Conservation (phyloP, 2,888 invertebrate species). For the Tetragonula carbonaria region DNA sequence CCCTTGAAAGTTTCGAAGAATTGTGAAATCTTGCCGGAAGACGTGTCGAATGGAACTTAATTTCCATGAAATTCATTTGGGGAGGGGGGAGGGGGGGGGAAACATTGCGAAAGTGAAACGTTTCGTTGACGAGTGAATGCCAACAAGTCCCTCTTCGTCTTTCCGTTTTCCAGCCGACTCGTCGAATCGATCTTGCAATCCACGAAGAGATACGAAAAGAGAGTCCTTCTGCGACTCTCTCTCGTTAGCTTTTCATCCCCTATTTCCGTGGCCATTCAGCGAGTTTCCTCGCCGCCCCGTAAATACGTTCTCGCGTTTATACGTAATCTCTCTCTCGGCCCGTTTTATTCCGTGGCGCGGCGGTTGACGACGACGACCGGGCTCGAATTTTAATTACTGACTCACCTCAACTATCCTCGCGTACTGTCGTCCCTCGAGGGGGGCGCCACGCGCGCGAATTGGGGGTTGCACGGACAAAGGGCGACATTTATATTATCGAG, state of each 20-base stretch:
- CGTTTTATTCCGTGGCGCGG: not conserved
- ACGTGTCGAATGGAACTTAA: too few relatives aligned
- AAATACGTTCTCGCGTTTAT: not conserved
- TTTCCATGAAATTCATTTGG: too few relatives aligned
- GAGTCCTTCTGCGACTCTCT: too few relatives aligned
- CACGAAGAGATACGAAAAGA: too few relatives aligned
- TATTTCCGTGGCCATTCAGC: not conserved
- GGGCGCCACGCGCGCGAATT: slow-evolving; percentile 23
- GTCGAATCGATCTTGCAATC: too few relatives aligned
- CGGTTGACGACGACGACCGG: slow-evolving; percentile 9
- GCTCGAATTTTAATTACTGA: slow-evolving; percentile 55
- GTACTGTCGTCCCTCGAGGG: not conserved
- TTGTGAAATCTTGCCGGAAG: too few relatives aligned
- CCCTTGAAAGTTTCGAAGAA: too few relatives aligned
- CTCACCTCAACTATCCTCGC: slow-evolving; percentile 4
- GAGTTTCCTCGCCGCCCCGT: not conserved
- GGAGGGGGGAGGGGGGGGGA: too few relatives aligned
- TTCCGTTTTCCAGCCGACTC: too few relatives aligned
- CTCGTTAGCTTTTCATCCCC: not conserved
- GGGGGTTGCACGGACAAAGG: slow-evolving; percentile 29
- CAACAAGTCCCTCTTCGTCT: too few relatives aligned
- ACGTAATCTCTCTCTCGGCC: slow-evolving; percentile 4
- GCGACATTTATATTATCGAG: slow-evolving; percentile 15
- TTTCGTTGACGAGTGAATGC: too few relatives aligned
- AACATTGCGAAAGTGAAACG: too few relatives aligned